Evolutionary conservation across 1,140 invertebrate genomes (phyloP).

Genomic region (Hormaphis cornu): DNA sequence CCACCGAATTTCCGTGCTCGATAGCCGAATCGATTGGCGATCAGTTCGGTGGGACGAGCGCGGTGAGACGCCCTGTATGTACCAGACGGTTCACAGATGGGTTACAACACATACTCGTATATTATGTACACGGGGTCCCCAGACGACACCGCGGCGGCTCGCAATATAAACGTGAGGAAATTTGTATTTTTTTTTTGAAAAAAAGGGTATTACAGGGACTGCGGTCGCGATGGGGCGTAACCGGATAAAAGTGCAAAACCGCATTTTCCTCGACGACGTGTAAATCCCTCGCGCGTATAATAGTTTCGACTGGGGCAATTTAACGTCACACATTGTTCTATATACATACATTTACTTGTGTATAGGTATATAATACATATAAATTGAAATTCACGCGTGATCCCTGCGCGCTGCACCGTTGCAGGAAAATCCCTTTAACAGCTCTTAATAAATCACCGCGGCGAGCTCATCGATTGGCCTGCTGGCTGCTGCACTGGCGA

Average conservation of each 20-base stretch:
- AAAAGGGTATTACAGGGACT: too few relatives aligned
- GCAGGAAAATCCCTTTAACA: neutral
- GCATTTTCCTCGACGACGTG: neutral
- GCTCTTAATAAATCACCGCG: neutral
- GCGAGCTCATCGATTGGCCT: neutral
- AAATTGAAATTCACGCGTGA: constrained; percentile 9
- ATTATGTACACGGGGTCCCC: too few relatives aligned
- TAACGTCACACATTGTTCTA: neutral
- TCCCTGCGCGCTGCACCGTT: neutral
- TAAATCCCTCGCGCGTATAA: constrained; percentile 19
- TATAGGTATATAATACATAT: neutral
- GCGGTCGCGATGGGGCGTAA: neutral
- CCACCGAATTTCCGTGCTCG: too few relatives aligned
- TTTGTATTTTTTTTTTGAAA: neutral
- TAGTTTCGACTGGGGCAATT: constrained; percentile 1
- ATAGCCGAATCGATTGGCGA: too few relatives aligned
- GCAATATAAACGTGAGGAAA: neutral
- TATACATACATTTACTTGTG: too few relatives aligned
- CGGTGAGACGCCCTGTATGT: too few relatives aligned
- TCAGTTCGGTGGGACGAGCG: too few relatives aligned
- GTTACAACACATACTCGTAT: too few relatives aligned
- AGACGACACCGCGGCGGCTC: too few relatives aligned
- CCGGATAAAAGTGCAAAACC: constrained; percentile 3
- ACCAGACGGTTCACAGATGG: too few relatives aligned
- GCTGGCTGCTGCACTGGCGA: too few relatives aligned